Conservation (phyloP, 2,888 invertebrate genomes). For the Tipula helvola region DNA sequence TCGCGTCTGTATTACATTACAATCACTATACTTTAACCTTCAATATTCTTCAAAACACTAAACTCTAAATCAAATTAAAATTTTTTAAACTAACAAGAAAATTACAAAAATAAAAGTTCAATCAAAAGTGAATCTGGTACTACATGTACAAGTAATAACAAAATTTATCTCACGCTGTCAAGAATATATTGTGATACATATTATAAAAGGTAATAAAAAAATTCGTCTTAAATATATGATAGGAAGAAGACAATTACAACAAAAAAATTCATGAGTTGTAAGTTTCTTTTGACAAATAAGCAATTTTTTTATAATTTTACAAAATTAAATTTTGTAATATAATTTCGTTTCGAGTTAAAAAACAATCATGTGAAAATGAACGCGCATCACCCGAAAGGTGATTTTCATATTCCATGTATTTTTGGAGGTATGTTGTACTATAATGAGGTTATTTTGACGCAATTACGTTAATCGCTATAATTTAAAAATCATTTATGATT, state of each 20-base stretch:
- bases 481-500: not conserved
- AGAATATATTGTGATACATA: not conserved
- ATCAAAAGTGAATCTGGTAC: not conserved
- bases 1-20: not conserved
- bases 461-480: not conserved
- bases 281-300: not conserved
- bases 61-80: not conserved
- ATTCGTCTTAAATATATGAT: not conserved
- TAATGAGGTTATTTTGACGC: not conserved
- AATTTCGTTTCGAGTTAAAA: not conserved
- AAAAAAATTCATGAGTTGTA: not conserved
- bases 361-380: not conserved
- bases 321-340: not conserved
- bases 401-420: not conserved
- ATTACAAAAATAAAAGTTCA: not conserved
- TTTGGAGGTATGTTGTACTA: not conserved
- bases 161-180: not conserved
- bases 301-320: not conserved
- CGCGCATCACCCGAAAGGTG: not conserved
- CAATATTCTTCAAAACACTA: not conserved
- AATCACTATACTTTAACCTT: not conserved
- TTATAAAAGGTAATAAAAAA: not conserved
- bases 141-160: not conserved
- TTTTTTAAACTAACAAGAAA: not conserved
- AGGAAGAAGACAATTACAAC: not conserved